Evolutionary conservation across 2,797 vertebrate species (phyloP).

Genomic region (Cetoscarus ocellatus): DNA sequence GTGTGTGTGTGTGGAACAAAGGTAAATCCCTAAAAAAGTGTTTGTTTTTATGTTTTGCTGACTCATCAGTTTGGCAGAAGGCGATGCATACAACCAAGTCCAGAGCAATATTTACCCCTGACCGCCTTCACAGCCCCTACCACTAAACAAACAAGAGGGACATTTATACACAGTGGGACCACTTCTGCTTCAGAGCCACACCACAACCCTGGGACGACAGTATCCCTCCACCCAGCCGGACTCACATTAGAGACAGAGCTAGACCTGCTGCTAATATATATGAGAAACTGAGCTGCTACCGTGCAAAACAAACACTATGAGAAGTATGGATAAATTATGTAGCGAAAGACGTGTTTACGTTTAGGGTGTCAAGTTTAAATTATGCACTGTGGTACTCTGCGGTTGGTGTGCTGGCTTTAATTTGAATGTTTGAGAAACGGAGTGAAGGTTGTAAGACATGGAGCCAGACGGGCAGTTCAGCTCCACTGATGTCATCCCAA

Average conservation of each 20-base stretch:
- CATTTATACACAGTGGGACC: constrained; percentile 54
- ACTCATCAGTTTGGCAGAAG: constrained; percentile 52
- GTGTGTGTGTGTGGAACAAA: constrained; percentile 43
- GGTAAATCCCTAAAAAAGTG: constrained; percentile 57
- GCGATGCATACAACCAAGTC: constrained; percentile 29
- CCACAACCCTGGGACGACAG: constrained; percentile 42
- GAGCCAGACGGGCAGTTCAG: constrained; percentile 67
- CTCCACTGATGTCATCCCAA: constrained; percentile 71
- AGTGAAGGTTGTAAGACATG: constrained; percentile 63
- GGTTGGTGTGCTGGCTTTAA: constrained; percentile 70
- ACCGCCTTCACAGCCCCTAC: constrained; percentile 44
- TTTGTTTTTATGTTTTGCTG: constrained; percentile 61
- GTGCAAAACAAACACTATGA: constrained; percentile 75
- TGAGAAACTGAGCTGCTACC: constrained; percentile 68
- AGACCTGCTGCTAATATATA: constrained; percentile 57
- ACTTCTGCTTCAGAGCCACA: constrained; percentile 55
- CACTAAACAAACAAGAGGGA: constrained; percentile 62
- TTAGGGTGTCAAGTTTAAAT: constrained; percentile 81
- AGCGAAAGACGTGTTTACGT: constrained; percentile 78
- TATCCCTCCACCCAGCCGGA: constrained; percentile 55
- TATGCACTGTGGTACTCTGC: constrained; percentile 68
- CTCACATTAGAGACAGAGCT: constrained; percentile 32
- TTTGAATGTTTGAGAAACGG: constrained; percentile 72
- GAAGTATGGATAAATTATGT: constrained; percentile 75
- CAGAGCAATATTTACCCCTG: constrained; percentile 43